phyloP scores from a whole-genome alignment of 2,113 vertebrate genomes.

The Siphamia tubifer region DNA sequence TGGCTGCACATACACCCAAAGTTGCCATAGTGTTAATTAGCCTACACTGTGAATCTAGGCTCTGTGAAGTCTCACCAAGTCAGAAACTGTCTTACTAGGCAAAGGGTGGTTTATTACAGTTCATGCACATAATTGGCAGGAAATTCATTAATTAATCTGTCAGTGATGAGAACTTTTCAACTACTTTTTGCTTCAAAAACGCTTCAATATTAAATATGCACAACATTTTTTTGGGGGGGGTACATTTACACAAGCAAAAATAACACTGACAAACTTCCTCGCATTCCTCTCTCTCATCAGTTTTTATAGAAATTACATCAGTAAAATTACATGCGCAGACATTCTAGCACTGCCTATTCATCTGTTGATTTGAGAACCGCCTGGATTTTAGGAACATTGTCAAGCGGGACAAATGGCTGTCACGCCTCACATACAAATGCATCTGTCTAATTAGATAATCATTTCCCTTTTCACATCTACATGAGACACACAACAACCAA shows the following conservation, averaged over 20 bases:
- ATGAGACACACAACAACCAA: background rate
- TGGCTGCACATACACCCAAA: constrained; percentile 19
- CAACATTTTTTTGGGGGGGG: background rate
- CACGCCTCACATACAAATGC: constrained; percentile 28
- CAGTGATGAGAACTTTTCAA: no score
- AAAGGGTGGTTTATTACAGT: background rate
- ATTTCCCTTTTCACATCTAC: background rate
- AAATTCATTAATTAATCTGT: background rate
- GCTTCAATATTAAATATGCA: background rate
- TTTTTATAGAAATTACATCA: background rate
- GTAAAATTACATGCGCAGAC: background rate
- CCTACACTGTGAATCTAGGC: constrained; percentile 2
- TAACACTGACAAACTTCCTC: background rate
- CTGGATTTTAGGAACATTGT: constrained; percentile 28
- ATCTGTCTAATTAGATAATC: constrained; percentile 42
- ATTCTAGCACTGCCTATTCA: background rate
- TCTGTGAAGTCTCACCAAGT: constrained; percentile 28
- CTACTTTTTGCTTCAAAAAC: background rate
- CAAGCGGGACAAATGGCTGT: constrained; percentile 20
- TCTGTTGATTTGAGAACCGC: constrained; percentile 14
- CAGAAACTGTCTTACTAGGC: constrained; percentile 16
- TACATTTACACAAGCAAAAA: background rate
- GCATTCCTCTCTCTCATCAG: background rate
- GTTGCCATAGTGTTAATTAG: constrained; percentile 59
- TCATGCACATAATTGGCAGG: background rate